Evolutionary conservation across 2,888 invertebrate species (phyloP).

Genomic region (Lumbricus terrestris): DNA sequence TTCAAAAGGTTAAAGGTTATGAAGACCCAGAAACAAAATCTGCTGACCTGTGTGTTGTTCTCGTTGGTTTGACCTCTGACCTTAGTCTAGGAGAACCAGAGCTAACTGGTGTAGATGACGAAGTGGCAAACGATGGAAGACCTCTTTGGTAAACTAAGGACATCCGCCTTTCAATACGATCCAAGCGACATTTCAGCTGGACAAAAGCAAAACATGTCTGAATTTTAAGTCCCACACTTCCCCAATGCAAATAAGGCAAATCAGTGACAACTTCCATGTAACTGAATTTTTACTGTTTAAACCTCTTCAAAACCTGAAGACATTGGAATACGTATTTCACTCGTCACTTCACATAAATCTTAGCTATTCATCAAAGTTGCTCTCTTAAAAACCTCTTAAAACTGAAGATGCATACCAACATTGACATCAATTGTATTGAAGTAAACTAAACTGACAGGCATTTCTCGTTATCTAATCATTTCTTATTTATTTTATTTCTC

Average conservation of each 20-base stretch:
- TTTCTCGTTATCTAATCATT: no score
- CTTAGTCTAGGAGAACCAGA: background rate
- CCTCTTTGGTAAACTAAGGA: conserved; percentile 52
- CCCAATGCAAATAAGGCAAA: background rate
- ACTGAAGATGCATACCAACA: no score
- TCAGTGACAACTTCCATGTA: background rate
- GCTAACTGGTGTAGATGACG: background rate
- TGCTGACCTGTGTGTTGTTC: background rate
- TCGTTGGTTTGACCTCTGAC: background rate
- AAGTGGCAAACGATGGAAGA: background rate
- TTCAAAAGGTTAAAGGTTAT: background rate
- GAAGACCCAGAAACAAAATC: background rate
- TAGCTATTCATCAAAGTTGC: background rate
- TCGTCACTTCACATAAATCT: background rate
- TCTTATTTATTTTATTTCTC: no score
- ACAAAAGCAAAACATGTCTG: conserved; percentile 51
- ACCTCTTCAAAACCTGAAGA: no score
- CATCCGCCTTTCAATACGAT: conserved; percentile 69
- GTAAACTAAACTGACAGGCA: no score
- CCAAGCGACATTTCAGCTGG: conserved; percentile 69
- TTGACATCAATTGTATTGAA: no score
- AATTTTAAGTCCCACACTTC: background rate
- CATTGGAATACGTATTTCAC: background rate
- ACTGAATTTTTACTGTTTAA: background rate
- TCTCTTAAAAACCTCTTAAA: no score